phyloP scores from a whole-genome alignment of 1,140 invertebrate species.

The Sycophila sp. region DNA sequence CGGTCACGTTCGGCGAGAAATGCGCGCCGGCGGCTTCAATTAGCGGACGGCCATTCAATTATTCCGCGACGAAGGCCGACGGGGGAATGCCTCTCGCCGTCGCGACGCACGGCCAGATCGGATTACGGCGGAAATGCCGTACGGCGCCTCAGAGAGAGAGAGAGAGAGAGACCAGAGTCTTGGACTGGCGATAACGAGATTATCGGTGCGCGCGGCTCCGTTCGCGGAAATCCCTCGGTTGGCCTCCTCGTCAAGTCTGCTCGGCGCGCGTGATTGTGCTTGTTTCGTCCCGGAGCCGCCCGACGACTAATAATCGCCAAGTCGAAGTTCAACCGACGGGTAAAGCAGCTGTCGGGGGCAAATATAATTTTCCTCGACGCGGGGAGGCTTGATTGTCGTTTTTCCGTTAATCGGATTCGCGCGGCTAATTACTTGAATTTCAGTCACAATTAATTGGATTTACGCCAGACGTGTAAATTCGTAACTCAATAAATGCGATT shows the following conservation, averaged over 20 bases:
- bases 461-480: too few species aligned
- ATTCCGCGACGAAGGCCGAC: slow-evolving; percentile 2
- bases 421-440: too few species aligned
- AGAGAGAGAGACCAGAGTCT: slow-evolving; percentile 11
- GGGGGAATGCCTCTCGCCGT: too few species aligned
- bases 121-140: too few species aligned
- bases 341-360: too few species aligned
- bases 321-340: neutral
- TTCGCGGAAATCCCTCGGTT: slow-evolving; percentile 20
- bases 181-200: slow-evolving; percentile 34
- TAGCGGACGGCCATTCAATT: neutral
- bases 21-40: neutral
- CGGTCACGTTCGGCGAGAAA: too few species aligned
- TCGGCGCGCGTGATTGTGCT: neutral
- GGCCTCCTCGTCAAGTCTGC: neutral
- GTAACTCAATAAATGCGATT: too few species aligned
- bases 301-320: neutral
- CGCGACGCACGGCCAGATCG: too few species aligned
- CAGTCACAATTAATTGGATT: too few species aligned
- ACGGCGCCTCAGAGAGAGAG: slow-evolving; percentile 40
- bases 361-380: too few species aligned
- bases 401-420: too few species aligned
- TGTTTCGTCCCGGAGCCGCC: neutral
- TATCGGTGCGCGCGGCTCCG: slow-evolving; percentile 29
- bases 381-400: too few species aligned